Evolutionary conservation across 2,797 vertebrate species (phyloP), one percentile per base, ranked within the genome.

Genomic region (Artibeus lituratus): DNA sequence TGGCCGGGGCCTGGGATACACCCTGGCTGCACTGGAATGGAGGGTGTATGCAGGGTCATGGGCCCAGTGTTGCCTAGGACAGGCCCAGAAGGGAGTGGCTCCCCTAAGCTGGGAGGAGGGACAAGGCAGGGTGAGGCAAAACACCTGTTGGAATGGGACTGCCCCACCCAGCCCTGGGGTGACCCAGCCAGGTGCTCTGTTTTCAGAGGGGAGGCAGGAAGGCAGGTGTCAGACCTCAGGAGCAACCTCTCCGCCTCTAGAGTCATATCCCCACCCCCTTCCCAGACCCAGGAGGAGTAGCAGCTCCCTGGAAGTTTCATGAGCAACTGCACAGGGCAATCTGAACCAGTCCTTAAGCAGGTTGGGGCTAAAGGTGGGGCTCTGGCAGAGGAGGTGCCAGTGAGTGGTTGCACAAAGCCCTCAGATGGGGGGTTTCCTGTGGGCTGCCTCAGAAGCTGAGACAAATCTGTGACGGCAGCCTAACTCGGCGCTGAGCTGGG

Each of bases 1-100:
- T 96, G 97, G 98, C 96, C 82, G 87, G 94, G 93, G 95, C 94
- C 37, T 55, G 80, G 96, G 97, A 97, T 98, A 97, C 98, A 96
- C 97, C 98, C 97, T 47, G 93, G 95, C 94, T 49, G 10, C 32
- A 96, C 92, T 67, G 4, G 78, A 92, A 84, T 1, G 3, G 84
- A 81, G 44, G 51, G 95, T 96, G 86, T 91, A 49, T 73, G 51
- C 85, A 89, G 78, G 85, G 74, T 86, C 87, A 86, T 96, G 21
- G 86, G 86, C 51, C 72, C 97, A 91, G 85, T 65, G 73, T 62
- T 93, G 80, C 92, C 90, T 78, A 65, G 78, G 76, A 26, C 39
- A 37, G 70, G 82, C 73, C 73, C 82, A 94, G 96, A 97, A 57
- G 51, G 73, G 88, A 80, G 65, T 85, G 98, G 98, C 95, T 72